Base-by-base conservation (phyloP, 2,113 vertebrate species). In the Oreocharis arfaki region DNA sequence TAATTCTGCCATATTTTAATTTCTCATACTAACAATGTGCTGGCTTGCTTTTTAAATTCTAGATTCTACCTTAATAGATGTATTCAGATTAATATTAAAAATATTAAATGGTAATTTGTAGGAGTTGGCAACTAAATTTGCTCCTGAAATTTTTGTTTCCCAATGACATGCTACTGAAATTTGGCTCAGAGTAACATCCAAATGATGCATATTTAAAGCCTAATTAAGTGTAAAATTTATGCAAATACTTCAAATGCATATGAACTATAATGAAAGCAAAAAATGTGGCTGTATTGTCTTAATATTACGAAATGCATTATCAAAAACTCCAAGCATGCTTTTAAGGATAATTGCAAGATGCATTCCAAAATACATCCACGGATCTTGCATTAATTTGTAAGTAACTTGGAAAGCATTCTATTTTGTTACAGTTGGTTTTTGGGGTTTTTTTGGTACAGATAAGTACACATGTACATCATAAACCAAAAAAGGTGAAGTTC, bases 151-250 rank as follows among this genome's bases (percentile, higher is more conserved):
- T 94, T 74, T 94, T 87, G 53, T 59, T 80, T 90, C 37, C 67
- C 37, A 47, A 3, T 85, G 81, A 91, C 91, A 90, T 64, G 80
- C 37, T 89, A 80, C 88, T 52, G 63, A 77, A 80, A 94, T 88
- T 65, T 88, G 82, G 55, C 71, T 94, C 65, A 78, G 75, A 95
- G 50, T 57, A 76, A 63, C 78, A 90, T 87, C 57, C 55, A 94
- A 67, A 47, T 83, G n/a, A 91, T 88, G 93, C 82, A 85, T 96
- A 96, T 95, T 96, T 94, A 84, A 91, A 93, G 33, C 63, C 44
- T 65, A 90, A 67, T 97, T 90, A 93, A 90, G 78, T 88, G 90
- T 76, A 69, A 96, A 83, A 94, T 90, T 63, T 93, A 96, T 96
- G 85, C 82, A 88, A 76, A 88, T 93, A 79, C 63, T 77, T 95